Conservation (phyloP, 2,113 vertebrate species). For the Tupaia chinensis region DNA sequence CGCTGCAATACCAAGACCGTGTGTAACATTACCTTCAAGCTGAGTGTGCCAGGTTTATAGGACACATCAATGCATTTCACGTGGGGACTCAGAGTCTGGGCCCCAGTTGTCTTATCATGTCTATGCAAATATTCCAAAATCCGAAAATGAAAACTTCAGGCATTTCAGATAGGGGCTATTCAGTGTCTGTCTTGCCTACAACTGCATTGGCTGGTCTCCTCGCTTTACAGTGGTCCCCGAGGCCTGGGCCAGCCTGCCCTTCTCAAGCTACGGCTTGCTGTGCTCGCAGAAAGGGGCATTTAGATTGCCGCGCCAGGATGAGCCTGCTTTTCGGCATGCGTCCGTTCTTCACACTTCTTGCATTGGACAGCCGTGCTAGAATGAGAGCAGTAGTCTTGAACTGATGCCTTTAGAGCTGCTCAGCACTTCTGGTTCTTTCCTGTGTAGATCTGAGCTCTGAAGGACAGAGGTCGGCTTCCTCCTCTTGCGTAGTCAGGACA, state of each 20-base stretch:
- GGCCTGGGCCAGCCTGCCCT: slow-evolving; percentile 61
- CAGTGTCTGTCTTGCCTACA: not conserved
- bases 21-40: too few species aligned
- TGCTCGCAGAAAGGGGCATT: slow-evolving; percentile 75
- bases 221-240: slow-evolving; percentile 61
- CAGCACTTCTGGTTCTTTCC: slow-evolving; percentile 74
- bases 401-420: slow-evolving; percentile 74
- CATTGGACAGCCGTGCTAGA: slow-evolving; percentile 69
- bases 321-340: slow-evolving; percentile 65
- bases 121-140: too few species aligned
- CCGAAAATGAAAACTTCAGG: too few species aligned
- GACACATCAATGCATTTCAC: too few species aligned
- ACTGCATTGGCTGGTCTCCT: slow-evolving; percentile 56
- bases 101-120: too few species aligned
- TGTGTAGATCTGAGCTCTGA: slow-evolving; percentile 66
- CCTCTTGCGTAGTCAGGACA: slow-evolving; percentile 21
- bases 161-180: too few species aligned
- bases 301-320: slow-evolving; percentile 67
- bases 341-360: slow-evolving; percentile 73
- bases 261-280: slow-evolving; percentile 69
- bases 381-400: slow-evolving; percentile 77
- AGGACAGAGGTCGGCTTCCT: slow-evolving; percentile 62
- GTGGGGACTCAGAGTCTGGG: too few species aligned
- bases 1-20: too few species aligned
- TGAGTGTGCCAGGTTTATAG: too few species aligned